Evolutionary conservation across 2,888 invertebrate species (phyloP).

Genomic region (Campaea margaritaria): DNA sequence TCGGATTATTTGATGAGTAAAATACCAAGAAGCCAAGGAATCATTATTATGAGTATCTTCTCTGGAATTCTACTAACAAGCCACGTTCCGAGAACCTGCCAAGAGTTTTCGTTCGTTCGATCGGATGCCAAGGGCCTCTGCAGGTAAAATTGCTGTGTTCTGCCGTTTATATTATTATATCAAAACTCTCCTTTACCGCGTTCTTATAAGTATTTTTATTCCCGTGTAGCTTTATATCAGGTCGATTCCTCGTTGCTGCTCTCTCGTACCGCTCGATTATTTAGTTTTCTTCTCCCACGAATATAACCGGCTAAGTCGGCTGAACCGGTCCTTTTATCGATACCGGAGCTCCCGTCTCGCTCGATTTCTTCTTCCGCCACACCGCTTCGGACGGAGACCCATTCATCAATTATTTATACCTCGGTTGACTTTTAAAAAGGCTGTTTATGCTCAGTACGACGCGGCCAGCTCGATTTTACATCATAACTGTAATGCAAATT

Average conservation of each 20-base stretch:
- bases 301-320: conserved; percentile 54
- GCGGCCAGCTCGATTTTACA: conserved; percentile 43
- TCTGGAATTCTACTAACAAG: conserved; percentile 3
- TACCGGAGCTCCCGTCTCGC: conserved; percentile 62
- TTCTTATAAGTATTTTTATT: not conserved
- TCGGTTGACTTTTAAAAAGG: conserved; percentile 63
- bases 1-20: not conserved
- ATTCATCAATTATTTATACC: conserved; percentile 73
- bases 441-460: conserved; percentile 48
- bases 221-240: too few relatives aligned
- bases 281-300: conserved; percentile 64
- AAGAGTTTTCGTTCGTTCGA: conserved; percentile 48
- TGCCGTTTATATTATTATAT: conserved; percentile 59
- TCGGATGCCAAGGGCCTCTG: conserved; percentile 50
- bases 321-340: conserved; percentile 64
- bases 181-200: conserved; percentile 25
- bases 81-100: conserved; percentile 40
- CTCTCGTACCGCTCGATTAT: conserved; percentile 43
- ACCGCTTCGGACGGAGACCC: conserved; percentile 54
- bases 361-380: conserved; percentile 72
- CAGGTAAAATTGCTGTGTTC: conserved; percentile 61
- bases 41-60: conserved; percentile 40
- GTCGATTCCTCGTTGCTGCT: not conserved
- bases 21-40: conserved; percentile 49
- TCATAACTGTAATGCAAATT: conserved; percentile 59